Conservation (phyloP, 2,888 invertebrate species). For the Apamea crenata region DNA sequence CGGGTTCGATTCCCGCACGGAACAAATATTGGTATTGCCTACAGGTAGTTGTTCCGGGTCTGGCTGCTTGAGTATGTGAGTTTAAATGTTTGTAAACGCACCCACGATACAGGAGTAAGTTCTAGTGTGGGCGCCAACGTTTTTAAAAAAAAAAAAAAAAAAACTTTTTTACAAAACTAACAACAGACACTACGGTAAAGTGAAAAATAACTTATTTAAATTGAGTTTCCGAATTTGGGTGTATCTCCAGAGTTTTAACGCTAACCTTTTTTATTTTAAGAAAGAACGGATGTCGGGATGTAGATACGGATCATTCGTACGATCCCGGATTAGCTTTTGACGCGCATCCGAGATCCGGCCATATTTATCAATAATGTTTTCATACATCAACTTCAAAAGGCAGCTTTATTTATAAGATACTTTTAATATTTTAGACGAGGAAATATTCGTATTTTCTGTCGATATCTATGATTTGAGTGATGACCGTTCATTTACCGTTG, state of each 20-base stretch:
- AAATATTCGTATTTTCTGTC: conserved; percentile 3
- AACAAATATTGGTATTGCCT: too few relatives aligned
- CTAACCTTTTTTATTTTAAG: conserved; percentile 31
- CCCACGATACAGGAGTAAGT: too few relatives aligned
- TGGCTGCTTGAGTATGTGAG: too few relatives aligned
- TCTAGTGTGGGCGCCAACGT: too few relatives aligned
- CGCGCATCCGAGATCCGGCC: conserved; percentile 18
- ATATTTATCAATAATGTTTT: conserved; percentile 50
- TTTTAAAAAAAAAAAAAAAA: not conserved
- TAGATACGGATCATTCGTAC: conserved; percentile 24
- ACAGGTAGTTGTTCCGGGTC: too few relatives aligned
- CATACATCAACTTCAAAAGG: conserved; percentile 41
- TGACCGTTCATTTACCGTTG: not conserved
- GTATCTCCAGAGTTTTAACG: not conserved
- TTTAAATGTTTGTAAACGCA: too few relatives aligned
- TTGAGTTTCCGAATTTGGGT: not conserved
- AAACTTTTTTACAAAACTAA: not conserved
- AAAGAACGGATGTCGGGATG: not conserved
- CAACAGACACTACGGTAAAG: not conserved
- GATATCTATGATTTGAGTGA: conserved; percentile 32
- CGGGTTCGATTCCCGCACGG: too few relatives aligned
- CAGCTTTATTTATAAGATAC: conserved; percentile 3
- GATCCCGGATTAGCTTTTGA: conserved; percentile 52
- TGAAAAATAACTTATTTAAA: not conserved
- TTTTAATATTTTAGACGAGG: conserved; percentile 35